Conservation (phyloP, 2,113 vertebrate species). For the Tringa solitaria region DNA sequence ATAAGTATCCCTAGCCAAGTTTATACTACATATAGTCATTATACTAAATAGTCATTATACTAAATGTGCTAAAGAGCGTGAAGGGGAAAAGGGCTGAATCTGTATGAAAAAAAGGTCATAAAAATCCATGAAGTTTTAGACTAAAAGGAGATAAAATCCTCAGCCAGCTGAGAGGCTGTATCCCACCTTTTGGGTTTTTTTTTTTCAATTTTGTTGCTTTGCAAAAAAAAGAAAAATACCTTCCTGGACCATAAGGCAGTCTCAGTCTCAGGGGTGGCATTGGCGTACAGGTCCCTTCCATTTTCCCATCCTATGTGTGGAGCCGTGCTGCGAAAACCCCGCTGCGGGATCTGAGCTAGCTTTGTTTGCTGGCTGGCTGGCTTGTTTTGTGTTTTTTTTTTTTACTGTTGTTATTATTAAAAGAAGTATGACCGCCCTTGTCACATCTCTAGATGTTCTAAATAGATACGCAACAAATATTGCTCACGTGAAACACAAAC, state of each 20-base stretch:
- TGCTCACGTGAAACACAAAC: neutral
- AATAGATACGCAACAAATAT: neutral
- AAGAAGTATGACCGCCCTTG: neutral
- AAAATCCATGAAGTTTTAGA: neutral
- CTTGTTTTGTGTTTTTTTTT: neutral
- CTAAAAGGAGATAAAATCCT: neutral
- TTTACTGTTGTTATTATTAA: neutral
- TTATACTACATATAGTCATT: neutral
- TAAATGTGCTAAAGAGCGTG: neutral
- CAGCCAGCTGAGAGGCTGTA: neutral
- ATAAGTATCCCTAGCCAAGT: neutral
- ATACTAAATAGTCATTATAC: neutral
- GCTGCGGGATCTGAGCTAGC: fast-evolving
- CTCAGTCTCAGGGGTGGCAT: neutral
- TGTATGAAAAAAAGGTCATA: neutral
- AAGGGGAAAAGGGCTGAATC: neutral
- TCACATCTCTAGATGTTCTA: neutral
- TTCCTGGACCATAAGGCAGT: fast-evolving
- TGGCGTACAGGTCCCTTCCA: fast-evolving
- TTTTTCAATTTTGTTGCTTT: neutral
- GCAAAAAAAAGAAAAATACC: neutral
- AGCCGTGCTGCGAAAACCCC: fast-evolving
- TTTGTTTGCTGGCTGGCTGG: neutral
- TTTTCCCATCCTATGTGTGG: fast-evolving
- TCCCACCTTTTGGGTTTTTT: neutral